Conservation (phyloP, 2,113 vertebrate genomes). For the Galbula dea region DNA sequence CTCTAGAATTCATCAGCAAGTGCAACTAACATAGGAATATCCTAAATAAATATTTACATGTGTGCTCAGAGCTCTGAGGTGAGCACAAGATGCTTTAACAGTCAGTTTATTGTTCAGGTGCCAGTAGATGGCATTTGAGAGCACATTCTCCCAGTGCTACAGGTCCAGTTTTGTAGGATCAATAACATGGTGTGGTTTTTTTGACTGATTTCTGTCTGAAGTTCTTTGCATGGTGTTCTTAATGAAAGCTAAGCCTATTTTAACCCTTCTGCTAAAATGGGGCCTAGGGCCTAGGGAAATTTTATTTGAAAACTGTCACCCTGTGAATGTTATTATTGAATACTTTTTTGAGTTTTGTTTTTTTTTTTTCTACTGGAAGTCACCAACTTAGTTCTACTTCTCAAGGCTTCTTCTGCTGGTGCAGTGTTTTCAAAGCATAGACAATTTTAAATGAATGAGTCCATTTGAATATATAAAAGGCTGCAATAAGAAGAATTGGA, state of each 20-base stretch:
- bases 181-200: fast-evolving
- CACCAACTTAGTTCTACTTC: neutral
- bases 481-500: neutral
- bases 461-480: neutral
- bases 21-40: neutral
- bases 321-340: neutral
- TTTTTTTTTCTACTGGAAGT: neutral
- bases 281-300: neutral
- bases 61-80: neutral
- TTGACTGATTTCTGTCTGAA: fast-evolving
- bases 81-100: neutral
- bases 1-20: neutral
- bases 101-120: neutral
- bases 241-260: neutral
- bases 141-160: neutral
- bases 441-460: neutral
- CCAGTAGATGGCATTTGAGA: constrained; percentile 10
- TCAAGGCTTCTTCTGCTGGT: neutral
- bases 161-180: neutral
- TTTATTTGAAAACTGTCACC: neutral
- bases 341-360: too few species aligned
- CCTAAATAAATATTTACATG: neutral
- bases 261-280: neutral
- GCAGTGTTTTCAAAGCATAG: neutral
- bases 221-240: fast-evolving